Evolutionary conservation across 1,140 invertebrate genomes (phyloP), one percentile per base, ranked within the genome.

Genomic region (Rhagoletis zephyria): DNA sequence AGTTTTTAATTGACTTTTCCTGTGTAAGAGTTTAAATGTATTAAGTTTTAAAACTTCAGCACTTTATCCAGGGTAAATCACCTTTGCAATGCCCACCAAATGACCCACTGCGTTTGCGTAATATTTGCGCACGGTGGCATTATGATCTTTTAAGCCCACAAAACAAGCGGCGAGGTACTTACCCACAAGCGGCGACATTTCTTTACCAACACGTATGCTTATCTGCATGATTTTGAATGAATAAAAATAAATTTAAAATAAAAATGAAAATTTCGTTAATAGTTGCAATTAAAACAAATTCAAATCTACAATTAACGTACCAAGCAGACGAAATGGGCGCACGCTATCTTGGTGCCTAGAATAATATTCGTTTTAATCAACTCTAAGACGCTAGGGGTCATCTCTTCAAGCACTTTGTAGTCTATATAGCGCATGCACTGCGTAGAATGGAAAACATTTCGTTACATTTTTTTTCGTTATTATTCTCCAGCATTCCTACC

Each of bases 371-470:
- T 95, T 89, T 96, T 97, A 89, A 98, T 95, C 64, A 98, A 93
- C 88, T 98, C 97, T 51, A 97, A 93, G 1, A 98, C 93, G 90
- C 96, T 95, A 5, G 97, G 97, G 16, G 98, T 94, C 90, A 98
- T 95, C 87, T 96, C 95, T 90, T 96, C 95, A 89, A 98, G 94
- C 67, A 95, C 95, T 4, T 95, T 93, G 60, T 95, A 95, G 92
- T 97, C 96, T 59, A 98, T 95, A 91, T 96, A 97, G 88, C 97
- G 97, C 88, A 98, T 95, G 91, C 97, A 97, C 95, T 97, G 93
- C 45, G 94, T 93, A 90, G 86, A 70, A 74, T 10, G 3, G 67
- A 85, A 30, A 81, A 64, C 61, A 63, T 12, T 63, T 63, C 16
- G 10, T 4, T 12, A 63, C 16, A 63, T 12, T 63, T 16, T 81